Evolutionary conservation across 2,113 vertebrate genomes (phyloP).

Genomic region (Podilymbus podiceps): DNA sequence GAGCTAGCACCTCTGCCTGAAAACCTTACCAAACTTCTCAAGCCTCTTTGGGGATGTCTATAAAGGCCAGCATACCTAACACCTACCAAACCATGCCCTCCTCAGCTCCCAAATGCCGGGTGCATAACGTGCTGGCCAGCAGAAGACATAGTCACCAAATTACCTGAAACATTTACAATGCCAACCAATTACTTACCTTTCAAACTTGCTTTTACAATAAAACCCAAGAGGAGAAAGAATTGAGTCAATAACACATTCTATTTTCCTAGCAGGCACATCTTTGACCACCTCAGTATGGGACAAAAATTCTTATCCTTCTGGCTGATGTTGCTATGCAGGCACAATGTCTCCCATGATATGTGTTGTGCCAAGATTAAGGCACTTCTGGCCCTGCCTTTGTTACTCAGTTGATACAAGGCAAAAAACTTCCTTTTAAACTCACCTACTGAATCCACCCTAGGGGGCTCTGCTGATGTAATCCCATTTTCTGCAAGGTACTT

Average conservation of each 20-base stretch:
- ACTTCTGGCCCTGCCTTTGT: not conserved
- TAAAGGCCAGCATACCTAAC: not conserved
- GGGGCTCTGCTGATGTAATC: not conserved
- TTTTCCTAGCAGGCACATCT: not conserved
- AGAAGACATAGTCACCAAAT: not conserved
- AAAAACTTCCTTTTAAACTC: not conserved
- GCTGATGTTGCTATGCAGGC: not conserved
- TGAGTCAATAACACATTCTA: rapidly evolving
- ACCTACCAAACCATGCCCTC: not conserved
- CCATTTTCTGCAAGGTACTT: not conserved
- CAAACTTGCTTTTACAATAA: not conserved
- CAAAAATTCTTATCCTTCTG: not conserved
- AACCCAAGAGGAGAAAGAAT: not conserved
- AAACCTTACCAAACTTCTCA: not conserved
- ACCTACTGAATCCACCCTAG: not conserved
- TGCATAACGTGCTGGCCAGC: not conserved
- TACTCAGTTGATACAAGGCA: not conserved
- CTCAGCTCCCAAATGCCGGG: not conserved
- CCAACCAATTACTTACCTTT: not conserved
- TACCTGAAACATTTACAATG: not conserved
- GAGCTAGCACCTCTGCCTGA: not conserved
- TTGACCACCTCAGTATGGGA: not conserved
- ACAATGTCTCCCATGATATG: not conserved
- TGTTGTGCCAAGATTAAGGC: not conserved
- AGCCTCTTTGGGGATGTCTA: not conserved